phyloP scores from a whole-genome alignment of 2,113 vertebrate genomes.

The Phainopepla nitens region DNA sequence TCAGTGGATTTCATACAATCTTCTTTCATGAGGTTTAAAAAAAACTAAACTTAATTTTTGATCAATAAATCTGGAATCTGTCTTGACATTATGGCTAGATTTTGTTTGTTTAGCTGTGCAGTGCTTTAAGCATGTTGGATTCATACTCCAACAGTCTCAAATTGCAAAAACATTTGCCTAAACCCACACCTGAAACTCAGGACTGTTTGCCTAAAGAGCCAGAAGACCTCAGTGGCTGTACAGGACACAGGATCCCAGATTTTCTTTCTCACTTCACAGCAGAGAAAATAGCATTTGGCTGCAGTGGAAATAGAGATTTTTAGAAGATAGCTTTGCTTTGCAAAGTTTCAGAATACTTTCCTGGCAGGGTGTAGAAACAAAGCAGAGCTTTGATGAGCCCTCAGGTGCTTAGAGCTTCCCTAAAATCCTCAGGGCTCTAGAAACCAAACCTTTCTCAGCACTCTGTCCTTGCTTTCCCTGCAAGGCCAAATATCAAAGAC shows the following conservation, averaged over 20 bases:
- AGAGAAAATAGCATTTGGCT: neutral
- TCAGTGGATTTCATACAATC: constrained; percentile 77
- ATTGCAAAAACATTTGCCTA: neutral
- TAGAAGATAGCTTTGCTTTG: neutral
- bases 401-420: neutral
- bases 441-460: neutral
- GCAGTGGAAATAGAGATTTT: neutral
- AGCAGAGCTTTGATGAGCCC: neutral
- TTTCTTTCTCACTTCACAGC: neutral
- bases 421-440: neutral
- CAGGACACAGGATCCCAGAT: neutral
- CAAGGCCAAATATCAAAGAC: neutral
- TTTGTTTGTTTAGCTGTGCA: constrained; percentile 69
- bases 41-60: constrained; percentile 63
- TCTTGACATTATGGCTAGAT: constrained; percentile 43
- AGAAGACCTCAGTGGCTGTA: neutral
- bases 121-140: neutral
- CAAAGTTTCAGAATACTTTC: neutral
- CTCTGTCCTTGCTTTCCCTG: neutral
- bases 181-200: neutral
- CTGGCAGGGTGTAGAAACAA: neutral
- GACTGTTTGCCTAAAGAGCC: neutral
- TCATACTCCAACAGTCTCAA: neutral
- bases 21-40: constrained; percentile 64
- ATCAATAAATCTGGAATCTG: constrained; percentile 15